phyloP scores from a whole-genome alignment of 2,797 vertebrate species.

The Malacoctenus gilli region DNA sequence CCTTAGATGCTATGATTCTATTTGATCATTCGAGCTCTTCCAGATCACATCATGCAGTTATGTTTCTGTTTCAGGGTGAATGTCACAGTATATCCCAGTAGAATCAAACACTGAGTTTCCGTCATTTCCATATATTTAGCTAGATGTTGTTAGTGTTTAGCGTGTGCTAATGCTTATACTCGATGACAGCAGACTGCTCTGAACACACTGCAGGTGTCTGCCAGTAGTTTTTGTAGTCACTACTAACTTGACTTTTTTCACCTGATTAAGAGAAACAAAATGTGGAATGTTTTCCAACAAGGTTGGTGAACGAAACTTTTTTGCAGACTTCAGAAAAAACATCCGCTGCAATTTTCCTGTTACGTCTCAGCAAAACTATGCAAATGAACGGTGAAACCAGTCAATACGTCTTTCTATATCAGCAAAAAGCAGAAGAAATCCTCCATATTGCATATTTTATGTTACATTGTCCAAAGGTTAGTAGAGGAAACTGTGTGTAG shows the following conservation, averaged over 20 bases:
- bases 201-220: no score
- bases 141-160: neutral
- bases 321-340: neutral
- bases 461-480: neutral
- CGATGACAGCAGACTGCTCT: no score
- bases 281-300: neutral
- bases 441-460: neutral
- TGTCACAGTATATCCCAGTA: constrained; percentile 17
- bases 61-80: constrained; percentile 28
- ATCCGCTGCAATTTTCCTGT: no score
- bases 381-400: no score
- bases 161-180: neutral
- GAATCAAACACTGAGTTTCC: constrained; percentile 8
- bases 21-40: constrained; percentile 18
- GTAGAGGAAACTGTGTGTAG: neutral
- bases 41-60: constrained; percentile 28
- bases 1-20: no score
- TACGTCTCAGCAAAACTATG: no score
- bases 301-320: neutral
- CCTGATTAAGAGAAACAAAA: neutral
- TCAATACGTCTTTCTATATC: neutral
- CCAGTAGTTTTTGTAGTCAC: neutral
- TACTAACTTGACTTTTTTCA: neutral
- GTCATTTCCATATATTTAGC: neutral
- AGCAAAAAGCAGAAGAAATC: no score